Evolutionary conservation across 2,113 vertebrate genomes (phyloP).

Genomic region (Pangasianodon hypophthalmus): DNA sequence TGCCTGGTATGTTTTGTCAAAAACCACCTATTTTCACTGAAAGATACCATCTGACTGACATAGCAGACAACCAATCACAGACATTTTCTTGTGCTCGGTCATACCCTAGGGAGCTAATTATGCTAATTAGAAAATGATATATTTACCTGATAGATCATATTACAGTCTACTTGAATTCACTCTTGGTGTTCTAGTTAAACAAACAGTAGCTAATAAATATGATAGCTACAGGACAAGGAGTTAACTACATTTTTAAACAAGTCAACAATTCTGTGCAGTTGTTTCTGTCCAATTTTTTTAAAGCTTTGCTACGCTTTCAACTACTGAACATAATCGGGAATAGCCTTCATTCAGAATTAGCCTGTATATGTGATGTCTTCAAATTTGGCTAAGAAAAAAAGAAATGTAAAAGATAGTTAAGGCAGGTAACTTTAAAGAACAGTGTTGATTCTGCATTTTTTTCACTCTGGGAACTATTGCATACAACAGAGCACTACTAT

Average conservation of each 20-base stretch:
- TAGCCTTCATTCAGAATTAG: background rate
- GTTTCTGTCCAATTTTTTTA: background rate
- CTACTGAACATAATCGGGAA: background rate
- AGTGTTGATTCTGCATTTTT: no score
- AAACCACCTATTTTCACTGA: background rate
- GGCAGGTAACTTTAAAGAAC: no score
- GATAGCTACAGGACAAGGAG: background rate
- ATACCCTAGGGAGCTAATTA: background rate
- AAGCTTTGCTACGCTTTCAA: background rate
- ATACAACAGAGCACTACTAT: no score
- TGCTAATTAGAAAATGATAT: background rate
- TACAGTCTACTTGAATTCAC: background rate
- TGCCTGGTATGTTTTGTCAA: background rate
- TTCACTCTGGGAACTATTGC: no score
- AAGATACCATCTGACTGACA: background rate
- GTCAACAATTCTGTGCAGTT: background rate
- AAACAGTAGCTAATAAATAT: background rate
- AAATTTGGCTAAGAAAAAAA: no score
- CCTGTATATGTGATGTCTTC: background rate
- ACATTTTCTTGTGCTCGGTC: background rate
- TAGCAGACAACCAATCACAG: background rate
- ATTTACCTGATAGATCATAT: background rate
- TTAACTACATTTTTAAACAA: background rate
- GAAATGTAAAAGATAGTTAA: no score
- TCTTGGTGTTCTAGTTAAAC: background rate